Conservation (phyloP, 2,888 invertebrate species). For the Morpho achilles region DNA sequence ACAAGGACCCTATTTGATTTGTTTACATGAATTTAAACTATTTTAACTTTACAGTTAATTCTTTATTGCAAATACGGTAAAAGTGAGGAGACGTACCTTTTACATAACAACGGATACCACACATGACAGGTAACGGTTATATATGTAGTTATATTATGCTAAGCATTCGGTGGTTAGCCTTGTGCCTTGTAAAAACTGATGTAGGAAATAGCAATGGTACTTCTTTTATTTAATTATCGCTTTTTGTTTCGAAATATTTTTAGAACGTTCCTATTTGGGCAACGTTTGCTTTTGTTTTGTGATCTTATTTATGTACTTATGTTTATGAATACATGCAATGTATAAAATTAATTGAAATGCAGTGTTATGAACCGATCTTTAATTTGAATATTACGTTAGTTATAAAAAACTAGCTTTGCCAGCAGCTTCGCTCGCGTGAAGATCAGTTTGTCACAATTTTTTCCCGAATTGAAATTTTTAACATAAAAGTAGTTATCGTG, state of each 20-base stretch:
- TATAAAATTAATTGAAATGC: no score
- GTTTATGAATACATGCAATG: not conserved
- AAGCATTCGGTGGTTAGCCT: constrained; percentile 35
- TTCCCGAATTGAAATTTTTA: no score
- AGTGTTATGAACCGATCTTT: no score
- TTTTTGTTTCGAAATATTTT: constrained; percentile 21
- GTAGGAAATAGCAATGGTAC: constrained; percentile 27
- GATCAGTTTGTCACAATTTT: no score
- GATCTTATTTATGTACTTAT: not conserved
- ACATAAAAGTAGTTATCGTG: no score
- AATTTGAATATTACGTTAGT: no score
- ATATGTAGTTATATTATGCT: constrained; percentile 23
- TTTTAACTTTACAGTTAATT: no score
- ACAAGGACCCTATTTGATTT: no score
- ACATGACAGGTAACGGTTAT: not conserved
- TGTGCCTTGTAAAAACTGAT: constrained; percentile 30
- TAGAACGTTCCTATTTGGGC: constrained; percentile 13
- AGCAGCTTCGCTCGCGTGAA: no score
- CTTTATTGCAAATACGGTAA: no score
- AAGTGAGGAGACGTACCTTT: not conserved
- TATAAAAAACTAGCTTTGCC: no score
- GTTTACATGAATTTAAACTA: no score
- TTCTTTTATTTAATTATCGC: constrained; percentile 23
- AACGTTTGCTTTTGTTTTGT: not conserved
- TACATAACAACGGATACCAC: not conserved